A percentile compares a stretch with the other conserved stretches of the same genome.
phyloP scores from a whole-genome alignment of 2,113 vertebrate species.

The Lethenteron reissneri region DNA sequence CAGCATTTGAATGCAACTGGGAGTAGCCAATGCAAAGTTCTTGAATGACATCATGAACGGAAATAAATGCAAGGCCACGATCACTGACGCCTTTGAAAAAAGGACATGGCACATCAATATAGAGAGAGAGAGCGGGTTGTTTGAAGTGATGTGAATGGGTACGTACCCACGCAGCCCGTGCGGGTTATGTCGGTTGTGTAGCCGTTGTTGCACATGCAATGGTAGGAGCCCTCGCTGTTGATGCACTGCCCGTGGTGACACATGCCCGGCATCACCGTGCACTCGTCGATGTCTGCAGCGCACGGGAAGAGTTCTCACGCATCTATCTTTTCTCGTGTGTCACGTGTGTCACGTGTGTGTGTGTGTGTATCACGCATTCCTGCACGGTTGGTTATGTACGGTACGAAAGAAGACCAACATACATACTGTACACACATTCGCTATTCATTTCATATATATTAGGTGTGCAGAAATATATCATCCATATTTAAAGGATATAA shows the following conservation, averaged over 20 bases:
- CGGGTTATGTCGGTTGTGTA: conserved; percentile 40
- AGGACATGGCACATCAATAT: too few relatives aligned
- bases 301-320: background rate
- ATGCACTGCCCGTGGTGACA: conserved; percentile 65
- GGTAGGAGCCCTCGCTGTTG: conserved; percentile 74
- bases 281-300: conserved; percentile 63
- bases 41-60: too few relatives aligned
- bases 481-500: too few relatives aligned
- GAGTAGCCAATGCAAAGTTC: too few relatives aligned
- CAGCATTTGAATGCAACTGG: too few relatives aligned
- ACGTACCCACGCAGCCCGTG: conserved; percentile 50
- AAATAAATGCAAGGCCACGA: too few relatives aligned
- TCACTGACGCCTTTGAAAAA: too few relatives aligned
- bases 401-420: background rate
- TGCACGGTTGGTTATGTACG: background rate
- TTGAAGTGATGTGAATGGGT: background rate
- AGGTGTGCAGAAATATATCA: background rate
- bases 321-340: background rate
- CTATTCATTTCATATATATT: background rate
- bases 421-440: background rate
- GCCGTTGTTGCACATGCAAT: conserved; percentile 53
- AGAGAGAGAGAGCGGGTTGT: too few relatives aligned
- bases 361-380: background rate
- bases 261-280: conserved; percentile 45
- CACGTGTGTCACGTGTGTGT: background rate